These are phyloP conservation scores for Drosophila lacicola DNA, from an alignment of 2,888 invertebrate species.

Conservation along the genomic window DNA sequence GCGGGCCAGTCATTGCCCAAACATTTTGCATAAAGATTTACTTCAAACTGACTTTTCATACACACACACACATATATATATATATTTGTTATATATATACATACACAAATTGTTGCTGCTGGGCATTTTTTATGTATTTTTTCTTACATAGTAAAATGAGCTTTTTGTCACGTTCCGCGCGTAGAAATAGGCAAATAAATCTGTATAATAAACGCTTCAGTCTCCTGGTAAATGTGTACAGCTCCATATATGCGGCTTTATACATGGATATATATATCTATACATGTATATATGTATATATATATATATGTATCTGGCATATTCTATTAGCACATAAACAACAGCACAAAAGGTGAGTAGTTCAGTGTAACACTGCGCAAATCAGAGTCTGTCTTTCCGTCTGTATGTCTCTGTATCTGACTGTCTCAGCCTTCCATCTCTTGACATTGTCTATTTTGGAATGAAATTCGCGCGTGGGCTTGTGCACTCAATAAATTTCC, in stretches of 20 bases:
- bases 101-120: slow-evolving; percentile 39
- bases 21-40: slow-evolving; percentile 63
- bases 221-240: slow-evolving; percentile 35
- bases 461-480: slow-evolving; percentile 27
- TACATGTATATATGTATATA: slow-evolving; percentile 19
- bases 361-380: slow-evolving; percentile 66
- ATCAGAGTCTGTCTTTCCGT: slow-evolving; percentile 46
- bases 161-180: slow-evolving; percentile 76
- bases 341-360: slow-evolving; percentile 65
- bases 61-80: neutral
- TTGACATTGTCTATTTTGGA: slow-evolving; percentile 27
- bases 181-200: slow-evolving; percentile 79
- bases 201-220: slow-evolving; percentile 63
- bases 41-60: slow-evolving; percentile 24
- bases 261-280: slow-evolving; percentile 3
- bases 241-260: neutral
- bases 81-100: neutral
- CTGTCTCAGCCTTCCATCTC: neutral
- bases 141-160: slow-evolving; percentile 58
- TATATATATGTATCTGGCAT: slow-evolving; percentile 19
- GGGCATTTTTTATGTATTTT: slow-evolving; percentile 28
- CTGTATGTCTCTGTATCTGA: neutral
- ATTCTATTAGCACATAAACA: slow-evolving; percentile 33
- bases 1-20: slow-evolving; percentile 53
- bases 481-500: slow-evolving; percentile 1